Evolutionary conservation across 2,888 invertebrate genomes (phyloP).

Genomic region (Apotomis turbidana): DNA sequence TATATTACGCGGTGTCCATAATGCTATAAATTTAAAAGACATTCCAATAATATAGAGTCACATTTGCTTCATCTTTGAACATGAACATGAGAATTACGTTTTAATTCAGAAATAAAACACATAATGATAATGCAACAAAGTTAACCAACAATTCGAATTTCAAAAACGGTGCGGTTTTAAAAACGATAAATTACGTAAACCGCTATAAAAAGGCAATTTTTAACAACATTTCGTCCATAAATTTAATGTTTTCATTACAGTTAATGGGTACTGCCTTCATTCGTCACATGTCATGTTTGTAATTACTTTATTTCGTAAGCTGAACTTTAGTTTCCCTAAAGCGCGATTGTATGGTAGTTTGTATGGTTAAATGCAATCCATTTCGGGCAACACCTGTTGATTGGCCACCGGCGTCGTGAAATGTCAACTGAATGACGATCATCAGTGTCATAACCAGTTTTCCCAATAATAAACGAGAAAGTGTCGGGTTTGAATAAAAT

Average conservation of each 20-base stretch:
- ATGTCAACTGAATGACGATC: constrained; percentile 31
- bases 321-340: constrained; percentile 37
- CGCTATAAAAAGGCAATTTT: constrained; percentile 28
- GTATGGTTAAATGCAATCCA: constrained; percentile 28
- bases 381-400: constrained; percentile 36
- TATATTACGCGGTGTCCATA: constrained; percentile 46
- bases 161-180: constrained; percentile 13
- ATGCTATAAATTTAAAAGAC: constrained; percentile 41
- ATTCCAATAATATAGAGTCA: constrained; percentile 33
- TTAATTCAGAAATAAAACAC: not conserved
- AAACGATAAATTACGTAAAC: constrained; percentile 24
- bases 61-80: not conserved
- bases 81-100: not conserved
- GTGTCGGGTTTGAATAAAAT: constrained; percentile 9
- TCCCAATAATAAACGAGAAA: constrained; percentile 14
- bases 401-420: constrained; percentile 34
- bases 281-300: constrained; percentile 34
- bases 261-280: constrained; percentile 34
- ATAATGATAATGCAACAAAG: not conserved
- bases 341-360: constrained; percentile 19
- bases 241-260: constrained; percentile 36
- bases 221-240: constrained; percentile 35
- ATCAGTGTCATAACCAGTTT: constrained; percentile 17
- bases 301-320: constrained; percentile 39
- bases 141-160: constrained; percentile 4